Evolutionary conservation across 2,797 vertebrate genomes (phyloP).

Genomic region (Falco cherrug): DNA sequence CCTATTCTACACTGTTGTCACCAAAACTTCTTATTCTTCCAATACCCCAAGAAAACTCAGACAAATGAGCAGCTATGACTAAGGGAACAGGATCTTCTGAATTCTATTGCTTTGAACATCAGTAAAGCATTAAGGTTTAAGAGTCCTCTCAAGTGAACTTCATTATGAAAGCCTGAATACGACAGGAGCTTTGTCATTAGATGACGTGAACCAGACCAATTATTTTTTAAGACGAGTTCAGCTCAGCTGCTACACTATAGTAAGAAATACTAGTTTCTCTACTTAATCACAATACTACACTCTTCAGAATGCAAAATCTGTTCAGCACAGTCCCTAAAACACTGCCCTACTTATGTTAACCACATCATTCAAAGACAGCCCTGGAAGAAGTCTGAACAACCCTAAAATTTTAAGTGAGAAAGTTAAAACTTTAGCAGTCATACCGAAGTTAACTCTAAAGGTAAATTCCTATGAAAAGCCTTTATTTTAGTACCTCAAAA

Average conservation of each 20-base stretch:
- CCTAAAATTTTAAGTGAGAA: not conserved
- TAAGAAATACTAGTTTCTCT: not conserved
- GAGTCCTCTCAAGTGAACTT: not conserved
- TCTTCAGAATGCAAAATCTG: not conserved
- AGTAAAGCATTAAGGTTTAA: not conserved
- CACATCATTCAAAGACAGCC: not conserved
- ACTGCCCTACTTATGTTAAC: not conserved
- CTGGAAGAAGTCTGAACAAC: not conserved
- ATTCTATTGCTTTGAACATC: not conserved
- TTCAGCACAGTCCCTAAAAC: too few species aligned
- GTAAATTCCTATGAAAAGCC: not conserved
- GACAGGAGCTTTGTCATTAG: not conserved
- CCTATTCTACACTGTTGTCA: not conserved
- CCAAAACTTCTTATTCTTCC: not conserved
- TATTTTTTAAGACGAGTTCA: not conserved
- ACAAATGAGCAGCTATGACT: accelerated
- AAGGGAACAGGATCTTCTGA: not conserved
- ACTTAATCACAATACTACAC: not conserved
- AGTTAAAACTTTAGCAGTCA: not conserved
- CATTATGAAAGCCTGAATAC: not conserved
- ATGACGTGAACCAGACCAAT: not conserved
- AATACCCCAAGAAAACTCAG: not conserved
- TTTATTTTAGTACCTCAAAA: not conserved
- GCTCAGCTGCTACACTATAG: not conserved
- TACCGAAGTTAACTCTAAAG: not conserved